These are phyloP conservation scores for Drosophila nebulosa DNA, from an alignment of 1,140 invertebrate genomes.

Conservation along the genomic window DNA sequence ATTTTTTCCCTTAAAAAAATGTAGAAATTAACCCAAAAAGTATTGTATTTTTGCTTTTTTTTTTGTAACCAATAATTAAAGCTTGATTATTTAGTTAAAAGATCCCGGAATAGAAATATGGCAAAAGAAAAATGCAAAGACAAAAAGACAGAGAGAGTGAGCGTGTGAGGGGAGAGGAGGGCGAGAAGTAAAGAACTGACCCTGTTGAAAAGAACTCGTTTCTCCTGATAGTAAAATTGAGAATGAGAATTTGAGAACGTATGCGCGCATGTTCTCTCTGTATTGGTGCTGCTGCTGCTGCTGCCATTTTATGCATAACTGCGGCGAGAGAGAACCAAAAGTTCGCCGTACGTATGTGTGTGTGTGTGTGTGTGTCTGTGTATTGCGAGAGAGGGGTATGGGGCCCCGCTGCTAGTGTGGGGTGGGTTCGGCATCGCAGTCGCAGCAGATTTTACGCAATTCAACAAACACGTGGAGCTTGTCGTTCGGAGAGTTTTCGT, in stretches of 20 bases:
- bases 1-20: slow-evolving; percentile 27
- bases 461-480: slow-evolving; percentile 69
- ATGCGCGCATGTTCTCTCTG: slow-evolving; percentile 35
- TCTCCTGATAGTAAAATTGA: slow-evolving; percentile 45
- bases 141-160: slow-evolving; percentile 5
- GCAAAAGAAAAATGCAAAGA: slow-evolving; percentile 11
- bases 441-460: slow-evolving; percentile 66
- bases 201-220: slow-evolving; percentile 49
- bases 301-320: slow-evolving; percentile 50
- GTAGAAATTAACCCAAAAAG: slow-evolving; percentile 11
- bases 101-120: slow-evolving; percentile 32
- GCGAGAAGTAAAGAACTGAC: slow-evolving; percentile 14
- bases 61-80: slow-evolving; percentile 48
- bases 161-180: background rate
- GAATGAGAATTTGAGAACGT: slow-evolving; percentile 19
- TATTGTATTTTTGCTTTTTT: slow-evolving; percentile 1
- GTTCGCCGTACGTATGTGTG: slow-evolving; percentile 15
- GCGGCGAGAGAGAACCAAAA: slow-evolving; percentile 14
- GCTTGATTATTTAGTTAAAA: slow-evolving; percentile 38
- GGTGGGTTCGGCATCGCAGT: slow-evolving; percentile 16
- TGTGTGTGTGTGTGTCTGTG: slow-evolving; percentile 3
- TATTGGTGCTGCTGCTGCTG: slow-evolving; percentile 4
- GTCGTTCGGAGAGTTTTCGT: slow-evolving; percentile 17
- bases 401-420: background rate
- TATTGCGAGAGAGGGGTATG: background rate